Percentiles rank a stretch among this genome's conserved stretches.
phyloP scores from a whole-genome alignment of 2,888 invertebrate genomes.

The Acrobasis suavella region DNA sequence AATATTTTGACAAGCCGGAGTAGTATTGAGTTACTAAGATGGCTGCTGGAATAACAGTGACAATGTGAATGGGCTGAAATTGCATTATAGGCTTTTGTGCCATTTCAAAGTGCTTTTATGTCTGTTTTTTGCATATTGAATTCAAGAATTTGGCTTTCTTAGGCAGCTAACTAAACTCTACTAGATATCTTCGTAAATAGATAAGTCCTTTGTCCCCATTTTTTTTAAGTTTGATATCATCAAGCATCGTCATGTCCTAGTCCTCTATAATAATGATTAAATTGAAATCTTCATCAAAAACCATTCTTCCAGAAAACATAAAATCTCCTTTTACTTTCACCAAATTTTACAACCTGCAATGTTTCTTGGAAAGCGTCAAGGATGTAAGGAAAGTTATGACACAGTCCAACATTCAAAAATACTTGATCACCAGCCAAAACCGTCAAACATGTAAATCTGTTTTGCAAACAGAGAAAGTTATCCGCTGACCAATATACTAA shows the following conservation, averaged over 20 bases:
- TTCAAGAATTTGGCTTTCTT: neutral
- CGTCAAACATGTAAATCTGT: slow-evolving; percentile 31
- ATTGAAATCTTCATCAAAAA: too few relatives aligned
- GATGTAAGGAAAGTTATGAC: slow-evolving; percentile 34
- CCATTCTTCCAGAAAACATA: neutral
- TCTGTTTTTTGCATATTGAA: neutral
- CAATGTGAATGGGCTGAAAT: slow-evolving; percentile 23
- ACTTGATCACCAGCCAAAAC: slow-evolving; percentile 58
- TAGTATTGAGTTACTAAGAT: slow-evolving; percentile 71
- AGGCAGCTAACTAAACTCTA: too few relatives aligned
- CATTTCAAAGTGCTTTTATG: neutral
- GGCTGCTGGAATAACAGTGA: slow-evolving; percentile 42
- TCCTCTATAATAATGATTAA: too few relatives aligned
- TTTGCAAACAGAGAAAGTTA: slow-evolving; percentile 42
- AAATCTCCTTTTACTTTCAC: neutral
- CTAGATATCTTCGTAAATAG: too few relatives aligned
- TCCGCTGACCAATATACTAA: slow-evolving; percentile 40
- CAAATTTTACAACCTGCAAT: neutral
- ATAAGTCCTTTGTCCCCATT: too few relatives aligned
- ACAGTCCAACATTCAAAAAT: slow-evolving; percentile 37
- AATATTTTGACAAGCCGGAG: slow-evolving; percentile 80
- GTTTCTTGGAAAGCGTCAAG: slow-evolving; percentile 24
- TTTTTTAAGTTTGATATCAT: too few relatives aligned
- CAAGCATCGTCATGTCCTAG: too few relatives aligned
- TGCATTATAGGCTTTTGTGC: neutral